Base-by-base conservation (phyloP, 2,888 invertebrate species). In the Drosophila tripunctata region DNA sequence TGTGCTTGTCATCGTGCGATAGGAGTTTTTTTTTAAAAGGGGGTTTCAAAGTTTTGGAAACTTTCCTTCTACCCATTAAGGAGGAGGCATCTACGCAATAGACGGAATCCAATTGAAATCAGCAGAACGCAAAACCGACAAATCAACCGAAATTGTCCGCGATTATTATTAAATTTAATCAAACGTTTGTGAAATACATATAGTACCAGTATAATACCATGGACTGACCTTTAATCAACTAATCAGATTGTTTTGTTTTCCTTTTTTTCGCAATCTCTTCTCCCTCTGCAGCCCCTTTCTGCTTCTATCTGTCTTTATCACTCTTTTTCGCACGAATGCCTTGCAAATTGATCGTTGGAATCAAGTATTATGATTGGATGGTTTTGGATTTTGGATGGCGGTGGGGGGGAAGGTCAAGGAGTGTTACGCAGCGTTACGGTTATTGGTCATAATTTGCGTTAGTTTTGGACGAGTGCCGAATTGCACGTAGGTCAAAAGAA, bases 201-300 rank as follows among this genome's bases (percentile, higher is more conserved):
- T n/a, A n/a, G n/a, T n/a, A 40, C 27, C 15, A 51, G n/a, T 12
- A 31, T n/a, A 19, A 21, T 36, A 10, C 19, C 21, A 41, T 30
- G 24, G 36, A 22, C 55, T 71, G 78, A 84, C 78, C 75, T 74
- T 81, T 80, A 73, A 68, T 80, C 80, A 66, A 54, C 55, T 61
- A 77, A 78, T 69, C 57, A 52, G 27, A 40, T 56, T 52, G 45
- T 54, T 45, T n/a, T 30, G 48, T 27, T 41, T 27, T 17, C 47
- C 24, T 31, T 51, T n/a, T 51, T 52, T 31, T 55, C 24, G 35
- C 36, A 8, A 30, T 40, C 38, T 30, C 8, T 14, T 15, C 8
- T 6, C 3, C 21, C 15, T 19, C n/a, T n/a, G n/a, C n/a, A n/a
- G n/a, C 4, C 30, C 27, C 30, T 43, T 14, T 17, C 17, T 15